Evolutionary conservation across 2,113 vertebrate species (phyloP).

Genomic region (Patagioenas fasciata): DNA sequence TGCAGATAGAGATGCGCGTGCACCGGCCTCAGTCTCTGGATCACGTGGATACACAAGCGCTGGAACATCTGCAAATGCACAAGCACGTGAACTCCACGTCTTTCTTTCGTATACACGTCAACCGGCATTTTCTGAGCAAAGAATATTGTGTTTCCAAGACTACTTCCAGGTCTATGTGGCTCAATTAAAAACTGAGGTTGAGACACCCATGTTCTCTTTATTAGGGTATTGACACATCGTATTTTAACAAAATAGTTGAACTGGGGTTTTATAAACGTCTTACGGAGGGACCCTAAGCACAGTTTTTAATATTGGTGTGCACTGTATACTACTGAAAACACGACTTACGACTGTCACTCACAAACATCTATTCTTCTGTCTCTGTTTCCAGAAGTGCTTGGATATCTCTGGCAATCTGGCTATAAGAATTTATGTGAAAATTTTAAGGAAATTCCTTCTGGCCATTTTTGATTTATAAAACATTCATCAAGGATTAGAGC

Average conservation of each 20-base stretch:
- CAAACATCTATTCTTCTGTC: not conserved
- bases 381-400: not conserved
- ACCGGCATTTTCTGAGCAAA: not conserved
- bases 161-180: not conserved
- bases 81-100: not conserved
- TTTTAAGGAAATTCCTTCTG: not conserved
- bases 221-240: fast-evolving
- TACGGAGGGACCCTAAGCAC: not conserved
- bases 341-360: not conserved
- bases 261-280: not conserved
- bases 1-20: constrained; percentile 98
- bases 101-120: not conserved
- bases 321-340: not conserved
- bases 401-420: not conserved
- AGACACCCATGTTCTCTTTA: not conserved
- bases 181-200: not conserved
- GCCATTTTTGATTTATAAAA: not conserved
- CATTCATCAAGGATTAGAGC: not conserved
- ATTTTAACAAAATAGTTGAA: not conserved
- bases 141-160: not conserved
- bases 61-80: constrained; percentile 92
- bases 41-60: constrained; percentile 96
- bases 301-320: not conserved
- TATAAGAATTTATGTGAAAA: not conserved
- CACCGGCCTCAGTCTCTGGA: constrained; percentile 93